A percentile compares a stretch with the other conserved stretches of the same genome.
Evolutionary conservation across 2,113 vertebrate species (phyloP).

Genomic region (Puntigrus tetrazona): DNA sequence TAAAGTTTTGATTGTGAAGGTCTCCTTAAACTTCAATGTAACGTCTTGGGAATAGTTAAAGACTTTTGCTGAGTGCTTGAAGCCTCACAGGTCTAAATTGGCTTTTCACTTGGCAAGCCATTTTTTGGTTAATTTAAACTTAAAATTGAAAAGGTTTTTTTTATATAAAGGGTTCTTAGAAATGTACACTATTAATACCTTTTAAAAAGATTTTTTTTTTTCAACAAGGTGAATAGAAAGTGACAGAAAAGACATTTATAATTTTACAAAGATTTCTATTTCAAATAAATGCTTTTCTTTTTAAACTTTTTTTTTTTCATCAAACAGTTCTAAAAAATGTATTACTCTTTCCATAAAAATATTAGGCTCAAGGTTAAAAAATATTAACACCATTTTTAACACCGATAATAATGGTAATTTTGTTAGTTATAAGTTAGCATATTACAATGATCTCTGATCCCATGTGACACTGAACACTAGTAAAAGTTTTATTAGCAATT

Average conservation of each 20-base stretch:
- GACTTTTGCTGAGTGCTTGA: not conserved
- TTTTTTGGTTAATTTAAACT: not conserved
- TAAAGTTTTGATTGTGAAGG: not conserved
- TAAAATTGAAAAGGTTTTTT: too few species aligned
- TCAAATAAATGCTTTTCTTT: not conserved
- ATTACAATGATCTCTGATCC: not conserved
- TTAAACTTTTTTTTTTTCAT: not conserved
- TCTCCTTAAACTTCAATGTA: slow-evolving; percentile 2
- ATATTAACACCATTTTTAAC: not conserved
- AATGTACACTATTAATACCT: not conserved
- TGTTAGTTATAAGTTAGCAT: not conserved
- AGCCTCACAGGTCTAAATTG: not conserved
- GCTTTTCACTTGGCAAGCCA: not conserved
- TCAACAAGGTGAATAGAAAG: not conserved
- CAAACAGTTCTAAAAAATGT: not conserved
- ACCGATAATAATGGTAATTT: not conserved
- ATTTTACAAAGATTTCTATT: not conserved
- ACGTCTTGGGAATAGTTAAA: not conserved
- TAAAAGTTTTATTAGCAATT: too few species aligned
- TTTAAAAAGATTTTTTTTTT: not conserved
- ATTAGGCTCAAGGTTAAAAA: not conserved
- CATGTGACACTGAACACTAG: too few species aligned
- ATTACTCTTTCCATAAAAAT: not conserved
- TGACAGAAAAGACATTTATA: not conserved
- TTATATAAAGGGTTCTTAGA: not conserved